Base-by-base conservation (phyloP, 2,888 invertebrate species). In the Allacma fusca region DNA sequence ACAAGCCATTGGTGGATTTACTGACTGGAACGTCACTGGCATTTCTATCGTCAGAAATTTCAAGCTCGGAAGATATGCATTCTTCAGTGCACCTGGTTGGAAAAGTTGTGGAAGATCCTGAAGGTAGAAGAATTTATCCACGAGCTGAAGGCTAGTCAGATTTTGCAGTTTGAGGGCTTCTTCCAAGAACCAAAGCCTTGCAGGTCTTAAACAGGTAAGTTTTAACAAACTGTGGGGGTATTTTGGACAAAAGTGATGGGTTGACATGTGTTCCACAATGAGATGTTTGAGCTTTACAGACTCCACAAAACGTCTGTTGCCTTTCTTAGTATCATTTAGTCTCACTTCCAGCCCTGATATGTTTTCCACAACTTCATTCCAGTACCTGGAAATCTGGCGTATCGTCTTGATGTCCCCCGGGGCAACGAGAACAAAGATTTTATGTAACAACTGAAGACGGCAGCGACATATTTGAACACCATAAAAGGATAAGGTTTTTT, bases 351-450 rank as follows among this genome's bases (percentile, higher is more conserved):
- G 29, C 1, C 67, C 67, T 19, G 29, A 5, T 7, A 29, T n/a
- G n/a, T 67, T 29, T n/a, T 67, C 67, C 24, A 67, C 26, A 26
- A 67, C 29, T 19, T 67, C 67, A 67, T 67, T 67, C 67, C 67
- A 67, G 19, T 28, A 29, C n/a, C n/a, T n/a, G 29, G 28, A 67
- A 1, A 67, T 29, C 12, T 28, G 67, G 1, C 67, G 67, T 9
- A 67, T 5, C 5, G 5, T 40, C 13, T 40, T 40, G 40, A 40
- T 13, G 13, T 40, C 40, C 40, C 7, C 7, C 13, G 40, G 40
- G 40, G 5, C 40, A 40, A 40, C 5, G 13, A 40, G 40, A 13
- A 13, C 13, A 13, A 40, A 40, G 40, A 40, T 40, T 13, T 40
- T 40, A 40, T 40, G 5, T 13, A 40, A 13, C 13, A 40, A 13